Evolutionary conservation across 2,888 invertebrate species (phyloP), one percentile per base, ranked within the genome.

Genomic region (Prenolepis imparis): DNA sequence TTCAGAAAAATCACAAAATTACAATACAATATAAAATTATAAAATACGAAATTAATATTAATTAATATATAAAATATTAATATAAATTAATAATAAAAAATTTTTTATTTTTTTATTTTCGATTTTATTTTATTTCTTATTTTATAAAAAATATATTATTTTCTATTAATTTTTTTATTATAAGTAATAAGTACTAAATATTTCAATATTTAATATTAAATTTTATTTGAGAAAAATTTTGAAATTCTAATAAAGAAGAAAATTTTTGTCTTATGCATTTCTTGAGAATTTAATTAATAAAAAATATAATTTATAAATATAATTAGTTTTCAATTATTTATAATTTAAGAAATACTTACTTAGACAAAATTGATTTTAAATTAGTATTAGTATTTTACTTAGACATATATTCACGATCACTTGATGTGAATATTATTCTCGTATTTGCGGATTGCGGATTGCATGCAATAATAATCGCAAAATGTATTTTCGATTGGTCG

Each of bases 401-500:
- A 32, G n/a, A 2, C 24, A 36, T 12, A 24, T 18, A 52, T 52
- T 18, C 2, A 18, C 9, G 3, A 3, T 5, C 15, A 24, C 5
- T 18, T 15, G 28, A 28, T 18, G 24, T 24, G 4, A 28, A 77
- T n/a, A 24, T 66, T 66, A 64, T 41, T 52, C 18, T 39, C 48
- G 9, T 24, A 5, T 75, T 18, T 52, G 52, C 18, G 64, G 5
- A 75, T 55, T 52, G 52, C 18, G 64, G 8, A 75, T 68, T 55
- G 55, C 39, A 12, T 28, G n/a, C 24, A 41, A 15, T 41, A 57
- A 41, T 55, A 41, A 57, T 77, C 39, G 67, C 55, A 32, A 74
- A 48, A 63, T 75, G 21, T 28, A 67, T 55, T 68, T 70, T 15
- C 39, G 24, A 66, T 66, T n/a, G 39, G 55, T 68, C 55, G 77